phyloP scores from a whole-genome alignment of 2,888 invertebrate species.

The Microdon myrmicae region DNA sequence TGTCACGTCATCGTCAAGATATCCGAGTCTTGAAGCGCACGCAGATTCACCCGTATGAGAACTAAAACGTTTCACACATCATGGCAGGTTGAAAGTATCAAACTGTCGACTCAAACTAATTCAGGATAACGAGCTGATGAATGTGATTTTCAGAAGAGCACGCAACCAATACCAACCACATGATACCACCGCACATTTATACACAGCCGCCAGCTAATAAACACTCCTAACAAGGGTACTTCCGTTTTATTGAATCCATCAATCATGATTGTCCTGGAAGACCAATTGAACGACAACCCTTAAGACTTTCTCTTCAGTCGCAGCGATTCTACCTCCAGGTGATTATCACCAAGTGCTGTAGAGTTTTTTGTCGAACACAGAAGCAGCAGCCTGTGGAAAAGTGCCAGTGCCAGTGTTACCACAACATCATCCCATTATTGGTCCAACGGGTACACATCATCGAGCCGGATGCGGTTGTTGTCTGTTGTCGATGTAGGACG shows the following conservation, averaged over 20 bases:
- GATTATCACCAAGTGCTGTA: conserved; percentile 50
- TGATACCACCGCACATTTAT: conserved; percentile 33
- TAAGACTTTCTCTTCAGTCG: conserved; percentile 31
- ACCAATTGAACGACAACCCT: conserved; percentile 19
- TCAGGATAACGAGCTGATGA: conserved; percentile 50
- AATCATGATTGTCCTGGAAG: conserved; percentile 39
- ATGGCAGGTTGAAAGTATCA: too few relatives aligned
- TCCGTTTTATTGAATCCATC: conserved; percentile 44
- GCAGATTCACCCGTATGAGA: conserved; percentile 17
- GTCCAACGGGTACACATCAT: conserved; percentile 32
- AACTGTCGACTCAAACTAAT: conserved; percentile 40
- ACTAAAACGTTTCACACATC: conserved; percentile 48
- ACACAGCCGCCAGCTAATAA: conserved; percentile 18
- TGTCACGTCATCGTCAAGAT: too few relatives aligned
- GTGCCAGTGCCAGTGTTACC: conserved; percentile 18
- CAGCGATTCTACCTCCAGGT: conserved; percentile 47
- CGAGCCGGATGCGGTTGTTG: conserved; percentile 43
- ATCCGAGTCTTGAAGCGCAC: too few relatives aligned
- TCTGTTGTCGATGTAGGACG: neutral
- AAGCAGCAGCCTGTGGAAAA: conserved; percentile 15
- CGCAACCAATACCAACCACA: conserved; percentile 43
- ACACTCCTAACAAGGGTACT: conserved; percentile 34
- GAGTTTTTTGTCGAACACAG: too few relatives aligned
- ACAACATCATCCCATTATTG: conserved; percentile 43
- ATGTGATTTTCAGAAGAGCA: conserved; percentile 14